Evolutionary conservation across 2,113 vertebrate genomes (phyloP).

Genomic region (Accipiter cooperii): DNA sequence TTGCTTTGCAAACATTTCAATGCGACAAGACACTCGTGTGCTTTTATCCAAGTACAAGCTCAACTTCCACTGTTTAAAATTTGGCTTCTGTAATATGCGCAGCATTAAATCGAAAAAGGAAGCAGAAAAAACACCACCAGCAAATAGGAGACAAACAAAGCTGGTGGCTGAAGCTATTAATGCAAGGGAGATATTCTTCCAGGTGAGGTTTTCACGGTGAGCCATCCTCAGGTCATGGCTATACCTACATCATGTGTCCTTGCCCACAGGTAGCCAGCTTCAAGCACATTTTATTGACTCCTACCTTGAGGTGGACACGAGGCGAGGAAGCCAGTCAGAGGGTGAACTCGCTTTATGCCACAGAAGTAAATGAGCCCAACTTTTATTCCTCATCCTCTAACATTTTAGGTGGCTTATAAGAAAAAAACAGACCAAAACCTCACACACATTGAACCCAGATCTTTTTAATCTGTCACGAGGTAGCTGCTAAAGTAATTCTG

Average conservation of each 20-base stretch:
- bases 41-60: not conserved
- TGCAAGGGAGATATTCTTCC: not conserved
- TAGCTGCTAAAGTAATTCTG: not conserved
- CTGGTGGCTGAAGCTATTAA: no score
- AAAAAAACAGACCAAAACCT: not conserved
- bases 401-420: not conserved
- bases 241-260: rapidly evolving
- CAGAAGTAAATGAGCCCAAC: not conserved
- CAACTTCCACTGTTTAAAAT: not conserved
- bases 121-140: not conserved
- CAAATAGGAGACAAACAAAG: not conserved
- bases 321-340: not conserved
- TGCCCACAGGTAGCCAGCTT: not conserved
- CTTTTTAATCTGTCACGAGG: not conserved
- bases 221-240: not conserved
- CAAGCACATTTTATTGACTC: not conserved
- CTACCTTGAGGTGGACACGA: rapidly evolving
- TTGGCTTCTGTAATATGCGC: not conserved
- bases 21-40: not conserved
- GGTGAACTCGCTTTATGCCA: not conserved
- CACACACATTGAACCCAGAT: not conserved
- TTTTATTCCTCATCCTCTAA: not conserved
- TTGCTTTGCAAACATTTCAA: not conserved
- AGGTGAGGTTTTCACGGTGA: not conserved
- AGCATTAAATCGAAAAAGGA: not conserved